Evolutionary conservation across 2,113 vertebrate genomes (phyloP), one percentile per base, ranked within the genome.

Genomic region (Pelodiscus sinensis): DNA sequence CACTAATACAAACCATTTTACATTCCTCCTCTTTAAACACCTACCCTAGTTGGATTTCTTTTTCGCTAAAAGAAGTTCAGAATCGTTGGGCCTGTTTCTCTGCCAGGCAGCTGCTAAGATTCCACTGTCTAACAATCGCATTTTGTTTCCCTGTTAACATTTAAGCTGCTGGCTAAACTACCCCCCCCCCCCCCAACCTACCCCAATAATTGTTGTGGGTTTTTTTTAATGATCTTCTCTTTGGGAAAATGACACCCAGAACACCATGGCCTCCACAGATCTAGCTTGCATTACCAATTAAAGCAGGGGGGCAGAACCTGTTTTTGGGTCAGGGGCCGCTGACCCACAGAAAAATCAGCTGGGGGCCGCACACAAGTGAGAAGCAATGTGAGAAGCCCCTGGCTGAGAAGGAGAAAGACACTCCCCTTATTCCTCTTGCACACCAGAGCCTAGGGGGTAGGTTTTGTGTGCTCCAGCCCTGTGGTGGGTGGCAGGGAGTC

Each of bases 171-270:
- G 65, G 92, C 85, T 80, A 79, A 75, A 56, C 85, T n/a, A 68
- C 96, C 92, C 89, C 54, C 54, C 87, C 83, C 84, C 44, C 44
- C 44, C 5, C 44, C 44, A 5, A 44, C 44, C 44, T 44, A n/a
- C n/a, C n/a, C n/a, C n/a, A n/a, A n/a, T 86, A 51, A 55, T 87
- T 88, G 87, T 62, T 56, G 79, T 82, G 18, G 81, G 75, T 35
- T 92, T 56, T 87, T 62, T 82, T 80, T 91, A 82, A 82, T 83
- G 94, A 92, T 94, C 94, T 94, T 95, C 84, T 95, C 93, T 93
- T 94, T 58, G 79, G 93, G 95, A 71, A 90, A 81, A 90, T 87
- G 71, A 94, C 71, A 1, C 21, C 92, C 90, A 93, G 89, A 88
- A 92, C 87, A 91, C 50, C 81, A 93, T 92, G 21, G 1, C 16